Conservation (phyloP, 53 echinoderm and acorn worm species). For the Glandiceps talaboti region DNA sequence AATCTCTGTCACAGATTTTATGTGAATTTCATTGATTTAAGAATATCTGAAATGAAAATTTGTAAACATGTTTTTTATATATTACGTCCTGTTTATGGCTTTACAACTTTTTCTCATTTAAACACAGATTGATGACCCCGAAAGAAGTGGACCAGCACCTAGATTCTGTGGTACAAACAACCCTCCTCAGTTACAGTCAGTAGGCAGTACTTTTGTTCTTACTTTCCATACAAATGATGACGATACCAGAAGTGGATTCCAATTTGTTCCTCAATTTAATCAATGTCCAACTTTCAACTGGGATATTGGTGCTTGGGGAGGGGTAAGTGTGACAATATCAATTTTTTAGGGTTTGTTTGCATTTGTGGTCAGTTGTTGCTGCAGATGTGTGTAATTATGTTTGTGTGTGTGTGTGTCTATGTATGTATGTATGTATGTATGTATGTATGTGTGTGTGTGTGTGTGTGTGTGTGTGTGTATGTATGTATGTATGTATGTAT, state of each 20-base stretch:
- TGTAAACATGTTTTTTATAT: no score
- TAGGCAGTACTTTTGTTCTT: slow-evolving; percentile 7
- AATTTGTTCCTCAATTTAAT: slow-evolving; percentile 34
- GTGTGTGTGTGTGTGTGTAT: no score
- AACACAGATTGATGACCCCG: slow-evolving; percentile 13
- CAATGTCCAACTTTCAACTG: slow-evolving; percentile 37
- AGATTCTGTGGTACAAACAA: slow-evolving; percentile 8
- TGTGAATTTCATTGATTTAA: no score
- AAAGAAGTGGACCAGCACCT: not conserved
- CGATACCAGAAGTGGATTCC: slow-evolving; percentile 13
- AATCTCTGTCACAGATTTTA: no score
- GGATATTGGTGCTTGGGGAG: slow-evolving; percentile 38
- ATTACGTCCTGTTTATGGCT: no score
- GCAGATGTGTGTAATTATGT: not conserved
- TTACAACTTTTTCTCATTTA: not conserved
- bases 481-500: no score
- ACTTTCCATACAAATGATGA: slow-evolving; percentile 28
- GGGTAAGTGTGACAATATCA: no score
- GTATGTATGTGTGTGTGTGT: no score
- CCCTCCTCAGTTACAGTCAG: slow-evolving; percentile 11
- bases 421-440: no score
- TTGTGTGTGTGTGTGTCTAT: no score
- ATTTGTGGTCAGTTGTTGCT: not conserved
- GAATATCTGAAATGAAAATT: no score
- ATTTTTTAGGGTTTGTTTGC: no score